A percentile compares a stretch with the other conserved stretches of the same genome.
Conservation (phyloP, 2,888 invertebrate genomes). For the Thera obeliscata region DNA sequence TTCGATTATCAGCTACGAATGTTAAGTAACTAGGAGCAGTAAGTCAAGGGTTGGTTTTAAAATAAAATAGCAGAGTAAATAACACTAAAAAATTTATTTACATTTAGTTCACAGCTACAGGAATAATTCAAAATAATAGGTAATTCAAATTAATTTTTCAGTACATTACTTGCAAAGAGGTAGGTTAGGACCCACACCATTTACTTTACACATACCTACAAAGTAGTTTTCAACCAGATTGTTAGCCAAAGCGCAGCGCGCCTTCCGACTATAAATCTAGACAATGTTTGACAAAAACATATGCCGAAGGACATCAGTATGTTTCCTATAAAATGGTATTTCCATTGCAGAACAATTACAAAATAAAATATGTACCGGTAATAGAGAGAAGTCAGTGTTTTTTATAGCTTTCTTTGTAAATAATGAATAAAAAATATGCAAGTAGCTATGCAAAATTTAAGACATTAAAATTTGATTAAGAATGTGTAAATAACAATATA, state of each 20-base stretch:
- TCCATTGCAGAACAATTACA: no score
- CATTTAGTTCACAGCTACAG: slow-evolving; percentile 58
- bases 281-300: no score
- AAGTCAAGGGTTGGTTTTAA: slow-evolving; percentile 1
- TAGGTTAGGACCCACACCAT: not conserved
- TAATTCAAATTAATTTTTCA: not conserved
- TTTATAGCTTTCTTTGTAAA: not conserved
- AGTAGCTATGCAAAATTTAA: slow-evolving; percentile 25
- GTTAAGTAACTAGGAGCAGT: no score
- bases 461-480: slow-evolving; percentile 24
- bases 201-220: not conserved
- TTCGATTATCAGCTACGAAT: no score
- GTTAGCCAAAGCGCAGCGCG: no score
- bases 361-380: not conserved
- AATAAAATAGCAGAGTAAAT: slow-evolving; percentile 43
- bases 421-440: slow-evolving; percentile 9
- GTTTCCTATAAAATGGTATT: no score
- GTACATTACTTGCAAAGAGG: not conserved
- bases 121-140: not conserved
- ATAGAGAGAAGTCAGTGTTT: not conserved
- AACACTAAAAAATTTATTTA: slow-evolving; percentile 59
- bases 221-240: no score
- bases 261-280: no score
- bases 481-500: slow-evolving; percentile 30
- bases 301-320: no score